These are phyloP conservation scores for Nomada fabriciana DNA, from an alignment of 2,888 invertebrate species.

Conservation along the genomic window DNA sequence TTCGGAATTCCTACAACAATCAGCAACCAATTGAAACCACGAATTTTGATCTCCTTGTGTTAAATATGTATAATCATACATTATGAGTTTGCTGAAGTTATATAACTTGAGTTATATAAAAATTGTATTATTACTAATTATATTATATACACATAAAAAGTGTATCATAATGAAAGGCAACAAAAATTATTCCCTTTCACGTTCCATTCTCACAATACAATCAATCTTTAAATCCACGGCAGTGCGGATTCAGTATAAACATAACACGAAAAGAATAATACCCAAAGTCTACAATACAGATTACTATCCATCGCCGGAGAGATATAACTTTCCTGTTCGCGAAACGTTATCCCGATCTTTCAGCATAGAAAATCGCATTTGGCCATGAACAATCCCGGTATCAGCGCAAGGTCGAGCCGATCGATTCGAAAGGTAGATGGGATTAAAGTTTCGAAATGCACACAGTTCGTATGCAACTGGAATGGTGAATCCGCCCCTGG, in stretches of 20 bases:
- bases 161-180: background rate
- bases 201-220: background rate
- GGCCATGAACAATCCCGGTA: background rate
- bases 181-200: background rate
- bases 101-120: no score
- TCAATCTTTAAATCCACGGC: background rate
- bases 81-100: background rate
- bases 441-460: constrained; percentile 44
- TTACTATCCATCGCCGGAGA: background rate
- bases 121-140: background rate
- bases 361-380: background rate
- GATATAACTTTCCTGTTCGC: background rate
- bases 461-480: constrained; percentile 35
- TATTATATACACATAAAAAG: background rate
- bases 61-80: no score
- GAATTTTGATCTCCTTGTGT: no score
- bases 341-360: background rate
- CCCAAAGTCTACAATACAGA: background rate
- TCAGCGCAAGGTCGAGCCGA: constrained; percentile 15
- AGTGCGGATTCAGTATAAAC: no score
- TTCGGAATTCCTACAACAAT: no score
- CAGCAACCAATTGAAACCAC: no score
- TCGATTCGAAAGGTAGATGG: constrained; percentile 39
- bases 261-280: background rate
- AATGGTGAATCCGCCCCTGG: constrained; percentile 74